phyloP scores from a whole-genome alignment of 2,797 vertebrate species.

The Pelodytes ibericus region DNA sequence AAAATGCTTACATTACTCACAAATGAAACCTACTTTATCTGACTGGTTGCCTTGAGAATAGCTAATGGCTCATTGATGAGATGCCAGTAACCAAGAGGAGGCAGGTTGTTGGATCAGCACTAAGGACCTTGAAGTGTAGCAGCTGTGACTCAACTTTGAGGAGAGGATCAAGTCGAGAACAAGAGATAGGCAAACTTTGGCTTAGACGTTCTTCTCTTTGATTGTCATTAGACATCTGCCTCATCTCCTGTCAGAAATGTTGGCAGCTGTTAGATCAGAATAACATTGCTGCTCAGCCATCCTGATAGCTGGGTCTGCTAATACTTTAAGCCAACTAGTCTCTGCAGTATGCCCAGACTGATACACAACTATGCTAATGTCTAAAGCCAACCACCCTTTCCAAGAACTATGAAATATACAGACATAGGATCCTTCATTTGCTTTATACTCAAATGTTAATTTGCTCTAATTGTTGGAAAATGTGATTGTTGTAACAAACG shows the following conservation, averaged over 20 bases:
- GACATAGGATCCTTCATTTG: conserved; percentile 64
- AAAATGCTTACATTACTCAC: not conserved
- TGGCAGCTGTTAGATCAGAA: conserved; percentile 96
- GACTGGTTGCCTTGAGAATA: conserved; percentile 64
- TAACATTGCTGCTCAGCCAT: conserved; percentile 82
- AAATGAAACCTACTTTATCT: not conserved
- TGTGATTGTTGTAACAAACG: conserved; percentile 83
- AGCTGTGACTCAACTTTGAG: conserved; percentile 95
- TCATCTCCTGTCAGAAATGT: conserved; percentile 95
- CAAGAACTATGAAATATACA: conserved; percentile 68
- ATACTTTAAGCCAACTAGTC: conserved; percentile 96
- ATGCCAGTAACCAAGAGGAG: conserved; percentile 66
- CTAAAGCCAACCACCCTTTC: conserved; percentile 77
- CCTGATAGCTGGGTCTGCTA: conserved; percentile 82
- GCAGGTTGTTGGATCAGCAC: conserved; percentile 71
- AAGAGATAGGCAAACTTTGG: conserved; percentile 95
- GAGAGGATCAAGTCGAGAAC: conserved; percentile 85
- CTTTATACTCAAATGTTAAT: conserved; percentile 92
- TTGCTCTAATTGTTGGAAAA: conserved; percentile 98
- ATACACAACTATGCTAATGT: conserved; percentile 75
- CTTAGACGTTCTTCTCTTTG: conserved; percentile 97
- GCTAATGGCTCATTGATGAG: conserved; percentile 76
- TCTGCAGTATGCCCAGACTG: conserved; percentile 66
- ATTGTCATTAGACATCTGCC: conserved; percentile 99
- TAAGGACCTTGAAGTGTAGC: conserved; percentile 85